Conservation (phyloP, 2,888 invertebrate genomes). For the Eurytoma adleriae region DNA sequence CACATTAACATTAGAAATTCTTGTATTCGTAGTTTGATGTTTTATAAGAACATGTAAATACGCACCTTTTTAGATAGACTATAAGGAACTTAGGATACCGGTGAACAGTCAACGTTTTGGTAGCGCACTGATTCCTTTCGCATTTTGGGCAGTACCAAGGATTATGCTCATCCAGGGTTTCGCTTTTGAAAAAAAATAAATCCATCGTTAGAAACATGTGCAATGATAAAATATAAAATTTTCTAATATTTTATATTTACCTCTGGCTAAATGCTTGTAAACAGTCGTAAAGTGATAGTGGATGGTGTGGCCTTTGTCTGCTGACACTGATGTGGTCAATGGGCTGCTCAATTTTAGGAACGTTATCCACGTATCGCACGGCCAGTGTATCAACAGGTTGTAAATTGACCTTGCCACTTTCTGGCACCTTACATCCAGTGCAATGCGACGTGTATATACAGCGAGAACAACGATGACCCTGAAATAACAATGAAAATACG, state of each 20-base stretch:
- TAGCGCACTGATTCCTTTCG: constrained; percentile 80
- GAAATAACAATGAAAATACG: constrained; percentile 30
- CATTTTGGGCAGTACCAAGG: constrained; percentile 83
- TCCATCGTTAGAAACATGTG: not conserved
- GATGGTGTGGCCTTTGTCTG: constrained; percentile 76
- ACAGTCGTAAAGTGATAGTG: constrained; percentile 80
- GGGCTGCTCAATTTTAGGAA: constrained; percentile 72
- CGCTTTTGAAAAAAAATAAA: constrained; percentile 74
- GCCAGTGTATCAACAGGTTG: constrained; percentile 79
- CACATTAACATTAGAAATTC: not conserved
- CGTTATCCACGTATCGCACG: constrained; percentile 74
- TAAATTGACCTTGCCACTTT: constrained; percentile 76
- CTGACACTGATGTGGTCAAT: constrained; percentile 77
- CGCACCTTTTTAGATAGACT: constrained; percentile 80
- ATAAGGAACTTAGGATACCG: constrained; percentile 81
- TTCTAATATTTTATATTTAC: constrained; percentile 64
- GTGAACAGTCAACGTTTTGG: constrained; percentile 82
- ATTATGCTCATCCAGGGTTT: constrained; percentile 81
- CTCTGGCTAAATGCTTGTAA: constrained; percentile 81
- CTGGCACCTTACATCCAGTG: constrained; percentile 78
- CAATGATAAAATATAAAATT: not conserved
- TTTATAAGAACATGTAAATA: constrained; percentile 6
- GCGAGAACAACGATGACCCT: constrained; percentile 80
- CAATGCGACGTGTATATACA: constrained; percentile 79
- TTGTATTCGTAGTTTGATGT: not conserved